These are phyloP conservation scores for Malurus alboscapulatus DNA, from an alignment of 2,113 vertebrate genomes.

Conservation along the genomic window DNA sequence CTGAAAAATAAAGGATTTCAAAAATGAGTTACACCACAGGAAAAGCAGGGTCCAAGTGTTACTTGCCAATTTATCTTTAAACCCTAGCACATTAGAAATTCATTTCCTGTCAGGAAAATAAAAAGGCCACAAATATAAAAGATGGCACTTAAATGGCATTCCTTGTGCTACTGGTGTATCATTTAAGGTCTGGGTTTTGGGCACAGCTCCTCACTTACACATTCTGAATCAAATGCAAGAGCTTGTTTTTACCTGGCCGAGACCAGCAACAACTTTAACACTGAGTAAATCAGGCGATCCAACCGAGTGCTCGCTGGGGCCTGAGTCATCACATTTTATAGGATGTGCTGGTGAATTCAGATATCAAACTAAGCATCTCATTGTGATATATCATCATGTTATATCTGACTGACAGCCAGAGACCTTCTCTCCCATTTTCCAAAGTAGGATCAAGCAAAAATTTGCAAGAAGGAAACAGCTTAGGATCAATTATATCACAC, in stretches of 20 bases:
- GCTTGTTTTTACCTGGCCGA: not conserved
- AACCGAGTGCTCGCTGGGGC: fast-evolving
- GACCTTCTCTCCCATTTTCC: not conserved
- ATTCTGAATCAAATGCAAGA: not conserved
- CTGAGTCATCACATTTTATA: not conserved
- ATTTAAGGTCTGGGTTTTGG: not conserved
- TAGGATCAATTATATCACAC: not conserved
- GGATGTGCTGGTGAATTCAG: not conserved
- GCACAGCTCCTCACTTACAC: not conserved
- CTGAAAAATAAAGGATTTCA: not conserved
- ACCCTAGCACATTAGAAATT: not conserved
- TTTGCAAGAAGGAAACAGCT: not conserved
- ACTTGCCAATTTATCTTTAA: not conserved
- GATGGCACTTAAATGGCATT: not conserved
- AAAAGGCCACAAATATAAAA: not conserved
- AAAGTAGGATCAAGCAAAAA: not conserved
- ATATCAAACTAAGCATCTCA: not conserved
- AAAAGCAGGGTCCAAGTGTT: not conserved
- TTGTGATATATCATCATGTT: not conserved
- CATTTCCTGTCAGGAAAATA: not conserved
- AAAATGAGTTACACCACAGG: not conserved
- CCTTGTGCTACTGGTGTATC: not conserved
- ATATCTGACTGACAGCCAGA: not conserved
- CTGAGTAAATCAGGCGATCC: fast-evolving
- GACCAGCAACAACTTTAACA: not conserved